Percentiles rank a stretch among this genome's conserved stretches.
Evolutionary conservation across 1,140 invertebrate genomes (phyloP).

Genomic region (Pogonomyrmex barbatus): DNA sequence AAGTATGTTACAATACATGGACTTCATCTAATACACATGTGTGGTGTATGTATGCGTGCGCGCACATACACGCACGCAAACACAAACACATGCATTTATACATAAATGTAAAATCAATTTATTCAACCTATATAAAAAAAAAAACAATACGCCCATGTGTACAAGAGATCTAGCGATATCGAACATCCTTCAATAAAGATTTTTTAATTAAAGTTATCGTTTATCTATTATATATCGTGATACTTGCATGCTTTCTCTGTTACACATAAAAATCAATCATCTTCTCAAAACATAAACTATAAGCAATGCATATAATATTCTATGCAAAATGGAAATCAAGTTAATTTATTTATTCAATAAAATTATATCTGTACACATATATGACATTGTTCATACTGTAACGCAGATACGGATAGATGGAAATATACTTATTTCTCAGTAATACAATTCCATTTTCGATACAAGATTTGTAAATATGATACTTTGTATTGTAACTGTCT

Average conservation of each 20-base stretch:
- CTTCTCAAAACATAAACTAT: slow-evolving; percentile 61
- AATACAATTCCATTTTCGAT: slow-evolving; percentile 40
- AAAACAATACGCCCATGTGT: slow-evolving; percentile 63
- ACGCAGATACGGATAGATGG: slow-evolving; percentile 28
- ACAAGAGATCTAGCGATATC: slow-evolving; percentile 62
- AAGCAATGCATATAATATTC: slow-evolving; percentile 61
- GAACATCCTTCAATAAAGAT: slow-evolving; percentile 68
- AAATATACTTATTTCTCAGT: slow-evolving; percentile 62
- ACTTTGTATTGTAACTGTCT: slow-evolving; percentile 67
- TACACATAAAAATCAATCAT: slow-evolving; percentile 55
- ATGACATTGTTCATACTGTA: slow-evolving; percentile 52
- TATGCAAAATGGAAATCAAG: slow-evolving; percentile 39
- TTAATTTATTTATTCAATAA: slow-evolving; percentile 56
- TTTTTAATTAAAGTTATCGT: slow-evolving; percentile 56
- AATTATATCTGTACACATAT: slow-evolving; percentile 63
- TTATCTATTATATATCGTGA: slow-evolving; percentile 64
- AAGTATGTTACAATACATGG: slow-evolving; percentile 69
- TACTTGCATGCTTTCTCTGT: slow-evolving; percentile 54
- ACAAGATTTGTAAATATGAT: slow-evolving; percentile 51
- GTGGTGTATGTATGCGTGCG: slow-evolving; percentile 41
- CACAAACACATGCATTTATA: slow-evolving; percentile 65
- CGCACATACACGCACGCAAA: slow-evolving; percentile 25
- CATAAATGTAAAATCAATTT: slow-evolving; percentile 70
- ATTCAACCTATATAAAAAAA: slow-evolving; percentile 40
- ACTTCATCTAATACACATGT: slow-evolving; percentile 56